phyloP scores from a whole-genome alignment of 64 coral and sea anemone species.

The Montipora efflorescens region DNA sequence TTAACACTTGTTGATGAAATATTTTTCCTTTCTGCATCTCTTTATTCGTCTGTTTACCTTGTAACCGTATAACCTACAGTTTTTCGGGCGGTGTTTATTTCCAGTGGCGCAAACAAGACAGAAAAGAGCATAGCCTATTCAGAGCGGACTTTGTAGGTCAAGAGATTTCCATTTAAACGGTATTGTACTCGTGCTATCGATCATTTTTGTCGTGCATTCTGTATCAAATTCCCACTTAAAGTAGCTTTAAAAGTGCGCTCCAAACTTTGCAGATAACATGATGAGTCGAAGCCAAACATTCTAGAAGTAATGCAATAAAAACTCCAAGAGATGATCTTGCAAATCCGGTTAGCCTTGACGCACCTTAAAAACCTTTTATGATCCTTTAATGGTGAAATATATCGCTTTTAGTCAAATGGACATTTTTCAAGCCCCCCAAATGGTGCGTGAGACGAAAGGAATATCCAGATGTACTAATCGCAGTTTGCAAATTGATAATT shows the following conservation, averaged over 20 bases:
- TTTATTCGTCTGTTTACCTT: background rate
- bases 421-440: background rate
- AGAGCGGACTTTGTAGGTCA: background rate
- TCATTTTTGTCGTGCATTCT: background rate
- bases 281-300: too few relatives aligned
- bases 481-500: background rate
- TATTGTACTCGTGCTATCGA: background rate
- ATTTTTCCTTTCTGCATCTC: constrained; percentile 10
- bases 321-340: background rate
- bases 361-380: background rate
- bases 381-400: background rate
- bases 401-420: background rate
- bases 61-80: background rate
- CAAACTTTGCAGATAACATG: background rate
- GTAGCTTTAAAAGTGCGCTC: background rate
- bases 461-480: background rate
- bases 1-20: background rate
- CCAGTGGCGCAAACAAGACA: background rate
- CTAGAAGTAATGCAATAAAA: background rate
- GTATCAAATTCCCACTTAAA: background rate
- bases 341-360: background rate
- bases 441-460: background rate
- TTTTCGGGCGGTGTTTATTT: background rate
- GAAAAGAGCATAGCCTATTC: background rate
- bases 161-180: background rate